phyloP scores from a whole-genome alignment of 2,888 invertebrate genomes.

The Bruchidius siliquastri region DNA sequence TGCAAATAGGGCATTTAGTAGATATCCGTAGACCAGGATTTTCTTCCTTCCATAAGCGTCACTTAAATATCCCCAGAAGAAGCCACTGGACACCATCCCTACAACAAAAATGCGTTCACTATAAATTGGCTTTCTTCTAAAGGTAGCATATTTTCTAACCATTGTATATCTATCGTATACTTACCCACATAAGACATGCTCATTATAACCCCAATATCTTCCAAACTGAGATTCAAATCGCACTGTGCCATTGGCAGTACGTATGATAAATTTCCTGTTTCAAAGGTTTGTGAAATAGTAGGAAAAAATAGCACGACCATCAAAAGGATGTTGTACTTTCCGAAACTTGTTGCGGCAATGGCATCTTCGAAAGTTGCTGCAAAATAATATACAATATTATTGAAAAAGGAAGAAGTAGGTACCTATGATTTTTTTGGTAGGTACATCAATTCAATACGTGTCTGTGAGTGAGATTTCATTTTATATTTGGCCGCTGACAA shows the following conservation, averaged over 20 bases:
- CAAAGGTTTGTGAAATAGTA: slow-evolving; percentile 63
- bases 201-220: slow-evolving; percentile 67
- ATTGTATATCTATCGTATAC: slow-evolving; percentile 4
- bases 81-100: slow-evolving; percentile 72
- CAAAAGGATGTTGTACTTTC: slow-evolving; percentile 60
- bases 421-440: no score
- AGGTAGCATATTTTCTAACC: no score
- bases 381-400: no score
- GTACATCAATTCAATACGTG: no score
- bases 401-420: no score
- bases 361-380: slow-evolving; percentile 65
- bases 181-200: slow-evolving; percentile 68
- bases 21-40: slow-evolving; percentile 62
- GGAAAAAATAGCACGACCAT: slow-evolving; percentile 58
- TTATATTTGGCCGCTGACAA: no score
- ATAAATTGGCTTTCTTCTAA: background rate
- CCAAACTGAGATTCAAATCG: slow-evolving; percentile 60
- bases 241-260: slow-evolving; percentile 71
- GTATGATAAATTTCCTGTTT: slow-evolving; percentile 66
- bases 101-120: slow-evolving; percentile 8
- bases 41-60: slow-evolving; percentile 66
- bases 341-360: slow-evolving; percentile 63
- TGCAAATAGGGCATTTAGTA: slow-evolving; percentile 60
- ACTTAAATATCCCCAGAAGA: slow-evolving; percentile 72
- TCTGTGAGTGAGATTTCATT: no score